Percentiles rank a stretch among this genome's conserved stretches.
phyloP scores from a whole-genome alignment of 2,797 vertebrate species.

The Enteromius thamalakanensis region DNA sequence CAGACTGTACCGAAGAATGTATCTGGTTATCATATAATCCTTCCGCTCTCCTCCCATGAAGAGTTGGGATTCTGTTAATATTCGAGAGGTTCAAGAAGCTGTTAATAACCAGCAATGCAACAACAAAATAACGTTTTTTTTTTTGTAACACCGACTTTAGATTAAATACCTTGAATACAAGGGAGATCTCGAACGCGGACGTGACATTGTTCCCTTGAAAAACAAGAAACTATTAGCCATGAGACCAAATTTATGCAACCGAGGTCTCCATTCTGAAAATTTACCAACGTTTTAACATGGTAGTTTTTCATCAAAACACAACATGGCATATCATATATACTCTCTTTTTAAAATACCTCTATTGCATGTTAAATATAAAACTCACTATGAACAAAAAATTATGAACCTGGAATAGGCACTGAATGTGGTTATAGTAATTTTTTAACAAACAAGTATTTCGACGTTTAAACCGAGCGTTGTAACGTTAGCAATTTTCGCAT shows the following conservation, averaged over 20 bases:
- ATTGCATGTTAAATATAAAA: not conserved
- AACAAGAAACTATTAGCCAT: conserved; percentile 26
- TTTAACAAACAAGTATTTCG: not conserved
- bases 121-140: not conserved
- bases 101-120: conserved; percentile 26
- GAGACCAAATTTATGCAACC: not conserved
- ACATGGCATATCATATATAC: not conserved
- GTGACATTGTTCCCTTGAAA: conserved; percentile 75
- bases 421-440: not conserved
- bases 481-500: too few relatives aligned
- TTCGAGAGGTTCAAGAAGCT: conserved; percentile 39
- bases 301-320: not conserved
- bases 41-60: conserved; percentile 50
- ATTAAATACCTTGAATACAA: conserved; percentile 69
- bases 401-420: not conserved
- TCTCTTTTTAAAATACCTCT: not conserved
- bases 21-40: conserved; percentile 49
- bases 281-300: not conserved
- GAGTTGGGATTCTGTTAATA: conserved; percentile 51
- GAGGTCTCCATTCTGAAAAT: not conserved
- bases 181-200: conserved; percentile 71
- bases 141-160: not conserved
- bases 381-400: not conserved
- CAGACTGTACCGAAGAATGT: conserved; percentile 30
- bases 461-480: not conserved